phyloP scores from a whole-genome alignment of 2,888 invertebrate genomes.

The Osmoderma eremita region DNA sequence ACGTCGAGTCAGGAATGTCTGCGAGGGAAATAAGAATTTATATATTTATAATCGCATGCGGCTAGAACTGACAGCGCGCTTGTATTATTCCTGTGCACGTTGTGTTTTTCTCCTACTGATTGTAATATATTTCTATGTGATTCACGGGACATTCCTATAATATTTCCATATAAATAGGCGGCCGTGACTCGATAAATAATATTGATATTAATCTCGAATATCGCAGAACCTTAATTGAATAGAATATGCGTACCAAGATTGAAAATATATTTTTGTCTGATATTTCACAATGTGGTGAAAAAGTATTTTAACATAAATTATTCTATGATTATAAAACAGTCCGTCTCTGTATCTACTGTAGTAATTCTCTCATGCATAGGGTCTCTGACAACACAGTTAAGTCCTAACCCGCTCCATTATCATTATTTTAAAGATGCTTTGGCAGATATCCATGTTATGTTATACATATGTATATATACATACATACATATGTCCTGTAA shows the following conservation, averaged over 20 bases:
- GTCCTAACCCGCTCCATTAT: constrained; percentile 7
- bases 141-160: background rate
- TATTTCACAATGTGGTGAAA: no score
- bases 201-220: no score
- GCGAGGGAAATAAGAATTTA: constrained; percentile 14
- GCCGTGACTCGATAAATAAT: no score
- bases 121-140: constrained; percentile 11
- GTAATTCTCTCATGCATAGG: background rate
- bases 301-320: background rate
- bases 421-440: constrained; percentile 25
- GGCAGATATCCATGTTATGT: constrained; percentile 3
- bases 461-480: background rate
- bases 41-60: constrained; percentile 9
- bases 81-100: constrained; percentile 6
- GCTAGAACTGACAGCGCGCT: constrained; percentile 5
- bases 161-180: constrained; percentile 7
- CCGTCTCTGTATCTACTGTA: background rate
- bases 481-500: background rate
- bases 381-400: background rate
- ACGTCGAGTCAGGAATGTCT: constrained; percentile 7
- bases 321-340: background rate
- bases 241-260: no score
- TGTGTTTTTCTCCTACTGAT: constrained; percentile 3
- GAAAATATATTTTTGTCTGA: no score
- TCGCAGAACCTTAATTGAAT: no score